These are phyloP conservation scores for Speoplatyrhinus poulsoni DNA, from an alignment of 2,113 vertebrate species.

Conservation along the genomic window DNA sequence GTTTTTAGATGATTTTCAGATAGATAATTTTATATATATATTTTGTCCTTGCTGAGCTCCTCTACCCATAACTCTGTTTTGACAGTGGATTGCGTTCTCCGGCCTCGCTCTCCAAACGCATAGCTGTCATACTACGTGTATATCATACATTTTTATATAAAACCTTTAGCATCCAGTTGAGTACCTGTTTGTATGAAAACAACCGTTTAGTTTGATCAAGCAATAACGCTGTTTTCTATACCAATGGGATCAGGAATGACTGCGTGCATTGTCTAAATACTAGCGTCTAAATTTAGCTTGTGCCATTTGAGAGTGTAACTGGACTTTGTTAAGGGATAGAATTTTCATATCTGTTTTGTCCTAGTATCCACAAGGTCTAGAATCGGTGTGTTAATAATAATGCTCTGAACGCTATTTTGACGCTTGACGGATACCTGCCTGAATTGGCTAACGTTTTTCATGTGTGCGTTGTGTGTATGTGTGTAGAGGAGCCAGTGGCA, in stretches of 20 bases:
- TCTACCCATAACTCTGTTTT: conserved; percentile 55
- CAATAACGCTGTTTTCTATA: conserved; percentile 20
- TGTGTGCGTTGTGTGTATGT: conserved; percentile 55
- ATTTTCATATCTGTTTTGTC: background rate
- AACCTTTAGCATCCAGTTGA: background rate
- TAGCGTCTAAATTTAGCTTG: conserved; percentile 63
- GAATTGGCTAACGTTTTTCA: conserved; percentile 17
- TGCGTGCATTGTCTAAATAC: conserved; percentile 42
- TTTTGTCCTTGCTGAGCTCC: conserved; percentile 46
- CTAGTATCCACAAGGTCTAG: background rate
- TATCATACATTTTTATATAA: background rate
- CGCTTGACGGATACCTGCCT: background rate
- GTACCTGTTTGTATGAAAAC: background rate
- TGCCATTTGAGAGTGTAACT: conserved; percentile 34
- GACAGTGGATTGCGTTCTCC: conserved; percentile 41
- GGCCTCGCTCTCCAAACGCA: conserved; percentile 45
- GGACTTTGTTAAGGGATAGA: conserved; percentile 9
- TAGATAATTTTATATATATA: background rate
- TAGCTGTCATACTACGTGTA: background rate
- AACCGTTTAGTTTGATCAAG: background rate
- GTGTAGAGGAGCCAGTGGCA: conserved; percentile 56
- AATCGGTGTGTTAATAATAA: background rate
- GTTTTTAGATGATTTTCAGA: background rate
- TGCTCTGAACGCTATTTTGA: background rate
- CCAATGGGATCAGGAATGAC: conserved; percentile 14